Percentiles rank a stretch among this genome's conserved stretches.
Conservation (phyloP, 2,888 invertebrate genomes). For the Leptogaster cylindrica region DNA sequence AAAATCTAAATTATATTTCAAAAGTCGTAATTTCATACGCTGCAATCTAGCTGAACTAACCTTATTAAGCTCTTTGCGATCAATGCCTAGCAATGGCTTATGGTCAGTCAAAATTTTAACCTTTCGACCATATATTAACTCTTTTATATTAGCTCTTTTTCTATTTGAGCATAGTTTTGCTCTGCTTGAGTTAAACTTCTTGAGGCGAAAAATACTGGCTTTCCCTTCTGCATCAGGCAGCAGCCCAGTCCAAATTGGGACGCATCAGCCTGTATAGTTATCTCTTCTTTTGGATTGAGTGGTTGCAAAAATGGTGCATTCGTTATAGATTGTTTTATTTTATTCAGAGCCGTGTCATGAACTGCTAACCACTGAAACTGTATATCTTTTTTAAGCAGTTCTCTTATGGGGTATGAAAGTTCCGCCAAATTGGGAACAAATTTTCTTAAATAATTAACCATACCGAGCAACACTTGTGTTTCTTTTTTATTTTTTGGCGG, state of each 20-base stretch:
- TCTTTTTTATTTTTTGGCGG: background rate
- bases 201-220: constrained; percentile 43
- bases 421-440: constrained; percentile 24
- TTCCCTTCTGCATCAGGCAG: constrained; percentile 46
- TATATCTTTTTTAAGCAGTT: background rate
- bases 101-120: constrained; percentile 44
- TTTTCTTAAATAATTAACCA: background rate
- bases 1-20: constrained; percentile 49
- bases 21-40: constrained; percentile 48
- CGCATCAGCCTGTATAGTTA: constrained; percentile 46
- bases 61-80: constrained; percentile 44
- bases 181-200: constrained; percentile 42
- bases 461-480: background rate
- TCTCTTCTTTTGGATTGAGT: constrained; percentile 42
- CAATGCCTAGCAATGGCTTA: constrained; percentile 42
- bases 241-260: constrained; percentile 45
- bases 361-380: constrained; percentile 5
- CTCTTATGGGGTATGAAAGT: background rate
- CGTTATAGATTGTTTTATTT: constrained; percentile 43
- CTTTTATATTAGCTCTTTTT: constrained; percentile 48
- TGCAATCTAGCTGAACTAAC: constrained; percentile 48
- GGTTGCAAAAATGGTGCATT: constrained; percentile 41
- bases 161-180: constrained; percentile 43
- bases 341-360: constrained; percentile 21
- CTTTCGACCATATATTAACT: constrained; percentile 48